A percentile compares a stretch with the other conserved stretches of the same genome.
phyloP scores from a whole-genome alignment of 2,797 vertebrate genomes.

The Lates japonicus region DNA sequence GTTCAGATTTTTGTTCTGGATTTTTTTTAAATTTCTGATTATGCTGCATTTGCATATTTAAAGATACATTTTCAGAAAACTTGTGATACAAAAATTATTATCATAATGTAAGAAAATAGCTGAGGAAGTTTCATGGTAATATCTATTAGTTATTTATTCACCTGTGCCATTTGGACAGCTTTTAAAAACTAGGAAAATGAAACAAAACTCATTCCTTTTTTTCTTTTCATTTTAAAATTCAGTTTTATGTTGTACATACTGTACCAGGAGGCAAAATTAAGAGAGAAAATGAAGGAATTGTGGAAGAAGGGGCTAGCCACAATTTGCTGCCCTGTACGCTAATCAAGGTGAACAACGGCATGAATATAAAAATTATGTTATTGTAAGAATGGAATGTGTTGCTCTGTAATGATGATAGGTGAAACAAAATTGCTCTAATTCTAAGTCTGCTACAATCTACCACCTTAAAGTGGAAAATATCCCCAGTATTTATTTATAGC shows the following conservation, averaged over 20 bases:
- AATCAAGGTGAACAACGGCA: not conserved
- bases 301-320: not conserved
- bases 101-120: no score
- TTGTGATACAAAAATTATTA: no score
- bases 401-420: not conserved
- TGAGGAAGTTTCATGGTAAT: no score
- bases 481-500: not conserved
- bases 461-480: slow-evolving; percentile 12
- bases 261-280: not conserved
- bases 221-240: not conserved
- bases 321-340: not conserved
- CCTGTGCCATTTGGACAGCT: no score
- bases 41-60: no score
- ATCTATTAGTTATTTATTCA: no score
- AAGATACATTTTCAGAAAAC: no score
- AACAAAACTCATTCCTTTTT: not conserved
- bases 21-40: no score
- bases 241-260: not conserved
- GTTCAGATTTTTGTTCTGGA: no score
- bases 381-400: not conserved
- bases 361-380: not conserved
- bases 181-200: not conserved
- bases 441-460: not conserved
- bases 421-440: not conserved
- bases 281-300: not conserved